These are phyloP conservation scores for Xiphophorus birchmanni DNA, from an alignment of 2,797 vertebrate genomes.

Conservation along the genomic window DNA sequence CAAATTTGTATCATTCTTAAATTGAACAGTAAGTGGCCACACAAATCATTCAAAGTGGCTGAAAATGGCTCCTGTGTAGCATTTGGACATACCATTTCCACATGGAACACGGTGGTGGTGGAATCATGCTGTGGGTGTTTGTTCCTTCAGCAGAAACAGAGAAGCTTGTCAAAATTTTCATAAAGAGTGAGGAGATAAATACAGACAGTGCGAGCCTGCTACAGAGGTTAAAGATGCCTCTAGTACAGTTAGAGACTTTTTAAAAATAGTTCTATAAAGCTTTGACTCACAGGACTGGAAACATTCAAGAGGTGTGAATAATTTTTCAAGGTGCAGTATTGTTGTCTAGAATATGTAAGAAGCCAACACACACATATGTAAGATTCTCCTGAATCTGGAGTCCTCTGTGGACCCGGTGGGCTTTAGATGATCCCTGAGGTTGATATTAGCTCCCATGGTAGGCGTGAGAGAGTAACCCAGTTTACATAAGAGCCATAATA, in stretches of 20 bases:
- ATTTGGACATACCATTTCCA: neutral
- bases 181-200: neutral
- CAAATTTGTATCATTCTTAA: too few species aligned
- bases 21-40: too few species aligned
- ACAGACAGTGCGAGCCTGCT: neutral
- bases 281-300: neutral
- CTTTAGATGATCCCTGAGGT: conserved; percentile 72
- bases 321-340: conserved; percentile 22
- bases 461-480: conserved; percentile 66
- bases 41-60: too few species aligned
- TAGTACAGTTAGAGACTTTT: neutral
- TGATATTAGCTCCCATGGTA: conserved; percentile 76
- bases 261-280: neutral
- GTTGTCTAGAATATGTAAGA: conserved; percentile 47
- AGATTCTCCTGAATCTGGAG: conserved; percentile 65
- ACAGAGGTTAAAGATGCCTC: neutral
- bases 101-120: neutral
- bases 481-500: conserved; percentile 54
- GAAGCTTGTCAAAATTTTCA: neutral
- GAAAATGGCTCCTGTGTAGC: too few species aligned
- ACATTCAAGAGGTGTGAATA: conserved; percentile 2
- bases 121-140: neutral
- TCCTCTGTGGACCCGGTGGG: conserved; percentile 64
- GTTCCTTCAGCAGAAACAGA: neutral
- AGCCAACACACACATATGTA: conserved; percentile 20